Conservation (phyloP, 2,797 vertebrate genomes). For the Botia kubotai region DNA sequence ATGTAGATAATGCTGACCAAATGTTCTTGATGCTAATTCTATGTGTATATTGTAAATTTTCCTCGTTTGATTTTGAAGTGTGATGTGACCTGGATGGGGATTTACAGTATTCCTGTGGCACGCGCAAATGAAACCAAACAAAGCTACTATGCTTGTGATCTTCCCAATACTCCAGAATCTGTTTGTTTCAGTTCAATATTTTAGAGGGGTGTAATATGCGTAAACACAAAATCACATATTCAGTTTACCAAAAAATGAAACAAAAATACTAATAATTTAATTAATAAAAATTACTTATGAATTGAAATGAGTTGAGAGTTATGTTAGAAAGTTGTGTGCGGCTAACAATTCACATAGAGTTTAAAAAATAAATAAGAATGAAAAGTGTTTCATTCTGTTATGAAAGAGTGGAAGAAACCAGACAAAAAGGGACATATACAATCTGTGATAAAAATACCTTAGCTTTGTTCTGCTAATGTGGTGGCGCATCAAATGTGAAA, state of each 20-base stretch:
- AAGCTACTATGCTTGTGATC: not conserved
- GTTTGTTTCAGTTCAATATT: not conserved
- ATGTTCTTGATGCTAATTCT: no score
- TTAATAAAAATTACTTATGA: not conserved
- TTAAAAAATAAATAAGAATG: constrained; percentile 65
- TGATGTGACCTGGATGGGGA: no score
- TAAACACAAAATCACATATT: not conserved
- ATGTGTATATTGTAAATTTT: no score
- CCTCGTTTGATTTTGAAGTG: no score
- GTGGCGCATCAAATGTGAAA: constrained; percentile 81
- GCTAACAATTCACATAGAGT: constrained; percentile 61
- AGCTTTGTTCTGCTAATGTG: constrained; percentile 81
- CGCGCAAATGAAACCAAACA: not conserved
- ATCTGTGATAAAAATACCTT: constrained; percentile 73
- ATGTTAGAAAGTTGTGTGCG: not conserved
- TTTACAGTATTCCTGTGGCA: not conserved
- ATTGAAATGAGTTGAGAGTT: no score
- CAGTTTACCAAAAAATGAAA: not conserved
- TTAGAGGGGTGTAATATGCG: not conserved
- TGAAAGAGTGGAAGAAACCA: constrained; percentile 40
- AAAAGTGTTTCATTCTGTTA: constrained; percentile 81
- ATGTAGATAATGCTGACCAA: no score
- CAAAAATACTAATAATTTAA: not conserved
- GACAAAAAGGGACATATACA: constrained; percentile 24
- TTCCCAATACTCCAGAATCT: not conserved